These are phyloP conservation scores for Drosophila meridiana DNA, from an alignment of 2,888 invertebrate species.

Conservation along the genomic window DNA sequence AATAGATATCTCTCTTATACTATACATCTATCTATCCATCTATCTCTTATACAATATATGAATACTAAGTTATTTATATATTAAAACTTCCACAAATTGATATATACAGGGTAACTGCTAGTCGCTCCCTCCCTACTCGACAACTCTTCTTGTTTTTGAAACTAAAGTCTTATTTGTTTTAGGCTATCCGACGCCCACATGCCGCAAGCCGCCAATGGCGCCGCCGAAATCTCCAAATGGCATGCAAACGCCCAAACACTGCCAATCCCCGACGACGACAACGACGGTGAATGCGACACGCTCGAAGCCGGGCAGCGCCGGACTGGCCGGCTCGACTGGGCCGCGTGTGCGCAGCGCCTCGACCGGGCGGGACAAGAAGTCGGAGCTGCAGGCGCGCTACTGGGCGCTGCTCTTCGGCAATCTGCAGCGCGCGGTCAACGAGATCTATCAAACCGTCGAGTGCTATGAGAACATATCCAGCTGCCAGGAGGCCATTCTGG, in stretches of 20 bases:
- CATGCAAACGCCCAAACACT: conserved; percentile 66
- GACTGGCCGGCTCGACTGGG: conserved; percentile 73
- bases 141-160: too few relatives aligned
- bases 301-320: conserved; percentile 15
- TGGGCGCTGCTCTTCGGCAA: conserved; percentile 98
- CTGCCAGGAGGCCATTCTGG: conserved; percentile 98
- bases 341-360: conserved; percentile 92
- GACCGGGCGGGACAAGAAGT: conserved; percentile 93
- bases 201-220: conserved; percentile 77
- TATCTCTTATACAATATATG: too few relatives aligned
- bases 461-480: conserved; percentile 96
- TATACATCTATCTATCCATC: too few relatives aligned
- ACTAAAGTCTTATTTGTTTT: conserved; percentile 13
- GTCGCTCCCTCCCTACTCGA: not conserved
- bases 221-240: conserved; percentile 82
- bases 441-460: conserved; percentile 98
- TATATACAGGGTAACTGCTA: conserved; percentile 2
- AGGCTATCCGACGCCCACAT: conserved; percentile 51
- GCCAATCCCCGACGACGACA: conserved; percentile 57
- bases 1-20: too few relatives aligned
- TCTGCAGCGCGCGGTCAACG: conserved; percentile 95
- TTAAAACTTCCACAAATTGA: not conserved
- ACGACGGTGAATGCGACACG: not conserved
- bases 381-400: conserved; percentile 95
- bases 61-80: not conserved